Base-by-base conservation (phyloP, 2,113 vertebrate genomes). In the Sturnira hondurensis region DNA sequence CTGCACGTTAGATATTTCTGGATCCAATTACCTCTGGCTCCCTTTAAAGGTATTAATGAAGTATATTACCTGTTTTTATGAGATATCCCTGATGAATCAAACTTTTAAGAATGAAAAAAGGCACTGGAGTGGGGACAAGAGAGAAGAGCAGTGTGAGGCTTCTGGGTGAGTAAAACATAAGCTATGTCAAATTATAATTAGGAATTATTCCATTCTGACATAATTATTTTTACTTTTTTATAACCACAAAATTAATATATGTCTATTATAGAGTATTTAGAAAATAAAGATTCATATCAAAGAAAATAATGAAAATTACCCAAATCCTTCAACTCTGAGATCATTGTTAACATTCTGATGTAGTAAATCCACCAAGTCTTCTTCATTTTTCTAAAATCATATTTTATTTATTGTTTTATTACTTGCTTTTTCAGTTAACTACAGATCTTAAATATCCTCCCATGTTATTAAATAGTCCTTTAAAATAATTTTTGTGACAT, bases 321-420 rank as follows among this genome's bases (percentile, higher is more conserved):
- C 9, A 78, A 54, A 78, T 83, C 22, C 31, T 38, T 93, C 31
- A 58, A 76, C 31, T 68, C n/a, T 65, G 33, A 85, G 65, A 20
- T 80, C 65, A 74, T 15, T 80, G 28, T 50, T 45, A 56, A 92
- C 9, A 65, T 36, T 70, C 80, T 54, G 81, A 12, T 70, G 8
- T 38, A 47, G 19, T 38, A 41, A 47, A 93, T 38, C 24, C 12
- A 82, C 7, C 14, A 4, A 81, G 43, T 61, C 19, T 76, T 90
- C 70, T 65, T 70, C 86, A 26, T 83, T 93, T 86, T 82, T 95
- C 52, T 63, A 81, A 81, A 89, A 93, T 88, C 52, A 80, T 76
- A 58, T 93, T 90, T 93, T 86, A 67, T n/a, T 84, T 78, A 5
- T 17, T 47, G 13, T 85, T 89, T 56, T 70, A 92, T 78, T 67